phyloP scores from a whole-genome alignment of 2,888 invertebrate species.

The Phrixothrix hirtus region DNA sequence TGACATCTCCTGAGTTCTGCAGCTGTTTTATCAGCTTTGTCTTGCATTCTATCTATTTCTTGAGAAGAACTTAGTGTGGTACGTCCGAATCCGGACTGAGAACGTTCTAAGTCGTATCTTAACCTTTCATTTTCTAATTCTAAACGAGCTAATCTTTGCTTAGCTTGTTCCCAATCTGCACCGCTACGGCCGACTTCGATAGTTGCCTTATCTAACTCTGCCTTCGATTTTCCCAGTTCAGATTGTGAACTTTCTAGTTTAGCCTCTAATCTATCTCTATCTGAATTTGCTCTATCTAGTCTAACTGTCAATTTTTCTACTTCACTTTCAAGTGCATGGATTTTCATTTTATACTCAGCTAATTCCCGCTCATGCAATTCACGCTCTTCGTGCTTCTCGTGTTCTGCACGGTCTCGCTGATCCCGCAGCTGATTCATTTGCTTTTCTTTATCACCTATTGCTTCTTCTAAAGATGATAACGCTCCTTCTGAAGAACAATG shows the following conservation, averaged over 20 bases:
- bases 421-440: slow-evolving; percentile 94
- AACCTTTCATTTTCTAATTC: slow-evolving; percentile 91
- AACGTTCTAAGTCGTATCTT: slow-evolving; percentile 66
- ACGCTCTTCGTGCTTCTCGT: slow-evolving; percentile 94
- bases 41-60: slow-evolving; percentile 80
- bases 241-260: slow-evolving; percentile 92
- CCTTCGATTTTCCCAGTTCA: slow-evolving; percentile 91
- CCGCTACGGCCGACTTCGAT: slow-evolving; percentile 88
- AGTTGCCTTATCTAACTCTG: slow-evolving; percentile 88
- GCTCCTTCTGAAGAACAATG: slow-evolving; percentile 93
- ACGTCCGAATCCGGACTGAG: slow-evolving; percentile 81
- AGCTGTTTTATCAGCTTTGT: slow-evolving; percentile 82
- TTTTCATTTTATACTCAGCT: slow-evolving; percentile 93
- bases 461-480: slow-evolving; percentile 90
- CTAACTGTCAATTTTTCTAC: slow-evolving; percentile 86
- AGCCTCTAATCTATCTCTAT: slow-evolving; percentile 88
- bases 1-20: slow-evolving; percentile 85
- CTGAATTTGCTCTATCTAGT: slow-evolving; percentile 85
- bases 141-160: slow-evolving; percentile 79
- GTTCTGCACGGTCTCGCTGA: slow-evolving; percentile 92
- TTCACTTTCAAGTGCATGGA: slow-evolving; percentile 88
- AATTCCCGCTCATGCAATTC: slow-evolving; percentile 91
- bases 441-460: slow-evolving; percentile 94
- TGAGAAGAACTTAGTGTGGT: slow-evolving; percentile 74
- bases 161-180: slow-evolving; percentile 85